Evolutionary conservation across 1,140 invertebrate species (phyloP).

Genomic region (Teleopsis dalmanni): DNA sequence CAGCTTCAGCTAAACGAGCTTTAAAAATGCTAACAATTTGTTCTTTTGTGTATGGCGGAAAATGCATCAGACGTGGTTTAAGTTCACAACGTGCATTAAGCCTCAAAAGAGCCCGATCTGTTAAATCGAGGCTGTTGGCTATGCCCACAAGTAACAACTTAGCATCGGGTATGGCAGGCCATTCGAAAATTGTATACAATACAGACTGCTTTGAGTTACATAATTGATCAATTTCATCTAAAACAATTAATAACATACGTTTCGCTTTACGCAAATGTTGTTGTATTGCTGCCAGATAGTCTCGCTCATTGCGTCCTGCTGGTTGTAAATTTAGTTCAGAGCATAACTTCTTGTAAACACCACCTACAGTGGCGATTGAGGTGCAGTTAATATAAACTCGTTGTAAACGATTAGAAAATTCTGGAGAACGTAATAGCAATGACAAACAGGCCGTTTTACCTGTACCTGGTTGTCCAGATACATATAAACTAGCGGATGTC

Average conservation of each 20-base stretch:
- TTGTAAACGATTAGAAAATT: conserved; percentile 54
- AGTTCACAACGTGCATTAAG: conserved; percentile 67
- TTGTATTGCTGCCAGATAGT: conserved; percentile 55
- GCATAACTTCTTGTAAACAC: conserved; percentile 64
- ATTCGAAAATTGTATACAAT: conserved; percentile 89
- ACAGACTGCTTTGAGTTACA: conserved; percentile 69
- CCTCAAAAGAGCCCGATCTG: conserved; percentile 80
- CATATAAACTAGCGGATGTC: conserved; percentile 75
- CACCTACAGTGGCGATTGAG: conserved; percentile 61
- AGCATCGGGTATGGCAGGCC: conserved; percentile 65
- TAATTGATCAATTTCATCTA: conserved; percentile 96
- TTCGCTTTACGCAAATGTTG: conserved; percentile 59
- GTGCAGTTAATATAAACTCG: conserved; percentile 77
- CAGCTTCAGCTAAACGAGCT: conserved; percentile 62
- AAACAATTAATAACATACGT: conserved; percentile 71
- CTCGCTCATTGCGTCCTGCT: conserved; percentile 51
- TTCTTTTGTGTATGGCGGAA: conserved; percentile 83
- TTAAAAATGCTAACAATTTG: conserved; percentile 85
- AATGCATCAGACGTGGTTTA: conserved; percentile 73
- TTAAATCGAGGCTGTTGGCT: conserved; percentile 93
- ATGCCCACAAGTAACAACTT: conserved; percentile 83
- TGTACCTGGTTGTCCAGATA: conserved; percentile 90
- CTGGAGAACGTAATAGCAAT: conserved; percentile 57
- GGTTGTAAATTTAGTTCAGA: conserved; percentile 55
- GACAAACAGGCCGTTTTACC: conserved; percentile 88